A percentile compares a stretch with the other conserved stretches of the same genome.
phyloP scores from a whole-genome alignment of 2,888 invertebrate species.

The Diabrotica balteata region DNA sequence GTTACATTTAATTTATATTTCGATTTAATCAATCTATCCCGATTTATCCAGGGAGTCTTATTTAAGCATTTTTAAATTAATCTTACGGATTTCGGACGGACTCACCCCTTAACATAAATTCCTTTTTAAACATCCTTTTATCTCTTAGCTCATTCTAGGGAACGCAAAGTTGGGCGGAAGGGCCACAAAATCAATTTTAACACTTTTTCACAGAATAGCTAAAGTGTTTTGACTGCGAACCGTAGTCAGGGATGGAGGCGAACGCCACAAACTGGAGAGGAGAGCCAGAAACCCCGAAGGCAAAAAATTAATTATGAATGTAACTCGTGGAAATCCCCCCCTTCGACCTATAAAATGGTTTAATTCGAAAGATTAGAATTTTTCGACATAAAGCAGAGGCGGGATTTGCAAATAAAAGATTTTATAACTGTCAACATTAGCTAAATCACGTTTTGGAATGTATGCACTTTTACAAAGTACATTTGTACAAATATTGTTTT shows the following conservation, averaged over 20 bases:
- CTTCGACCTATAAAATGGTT: constrained; percentile 29
- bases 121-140: constrained; percentile 16
- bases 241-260: not conserved
- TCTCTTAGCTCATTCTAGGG: constrained; percentile 11
- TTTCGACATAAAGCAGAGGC: constrained; percentile 9
- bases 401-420: not conserved
- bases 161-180: not conserved
- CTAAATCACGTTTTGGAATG: too few species aligned
- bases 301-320: constrained; percentile 33
- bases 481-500: too few species aligned
- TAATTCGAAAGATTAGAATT: constrained; percentile 28
- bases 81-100: not conserved
- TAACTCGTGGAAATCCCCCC: constrained; percentile 18
- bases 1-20: too few species aligned
- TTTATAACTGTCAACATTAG: not conserved
- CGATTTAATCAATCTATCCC: too few species aligned
- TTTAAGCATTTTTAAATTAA: not conserved
- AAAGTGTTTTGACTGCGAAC: constrained; percentile 19
- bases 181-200: constrained; percentile 20
- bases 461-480: too few species aligned
- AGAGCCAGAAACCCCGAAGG: constrained; percentile 1
- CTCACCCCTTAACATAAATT: constrained; percentile 6
- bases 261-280: not conserved
- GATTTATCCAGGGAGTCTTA: too few species aligned
- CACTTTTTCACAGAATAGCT: constrained; percentile 20